Percentiles rank a stretch among this genome's conserved stretches.
Evolutionary conservation across 2,113 vertebrate species (phyloP).

Genomic region (Campylorhamphus procurvoides): DNA sequence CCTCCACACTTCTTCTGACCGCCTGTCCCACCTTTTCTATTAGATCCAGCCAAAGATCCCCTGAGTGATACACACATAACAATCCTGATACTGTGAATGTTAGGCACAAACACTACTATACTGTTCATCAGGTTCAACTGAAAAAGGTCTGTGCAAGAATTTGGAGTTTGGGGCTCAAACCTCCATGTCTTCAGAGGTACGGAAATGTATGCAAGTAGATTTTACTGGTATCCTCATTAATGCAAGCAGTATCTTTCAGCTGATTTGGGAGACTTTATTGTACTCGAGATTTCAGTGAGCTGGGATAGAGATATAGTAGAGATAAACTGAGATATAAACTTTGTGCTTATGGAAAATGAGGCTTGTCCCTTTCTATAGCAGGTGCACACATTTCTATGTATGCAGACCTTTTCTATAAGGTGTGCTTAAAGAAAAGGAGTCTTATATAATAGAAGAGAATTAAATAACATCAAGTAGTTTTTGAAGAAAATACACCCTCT

Average conservation of each 20-base stretch:
- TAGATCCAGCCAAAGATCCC: background rate
- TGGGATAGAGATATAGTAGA: background rate
- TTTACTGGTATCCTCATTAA: background rate
- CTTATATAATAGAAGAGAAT: background rate
- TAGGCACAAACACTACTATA: background rate
- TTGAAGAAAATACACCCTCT: background rate
- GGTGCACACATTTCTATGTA: background rate
- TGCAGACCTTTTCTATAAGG: background rate
- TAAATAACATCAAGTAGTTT: background rate
- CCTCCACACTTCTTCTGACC: background rate
- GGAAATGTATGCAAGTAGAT: background rate
- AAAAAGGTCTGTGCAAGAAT: background rate
- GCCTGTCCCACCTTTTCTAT: background rate
- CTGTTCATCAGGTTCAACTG: background rate
- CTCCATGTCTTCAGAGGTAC: background rate
- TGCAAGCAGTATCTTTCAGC: background rate
- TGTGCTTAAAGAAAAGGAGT: background rate
- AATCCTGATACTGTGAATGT: background rate
- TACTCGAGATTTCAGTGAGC: background rate
- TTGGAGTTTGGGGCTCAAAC: background rate
- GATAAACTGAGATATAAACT: background rate
- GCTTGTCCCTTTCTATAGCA: background rate
- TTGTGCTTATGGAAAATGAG: background rate
- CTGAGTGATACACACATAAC: background rate
- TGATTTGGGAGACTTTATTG: background rate